Base-by-base conservation (phyloP, 1,140 invertebrate species). In the Zeugodacus cucurbitae region DNA sequence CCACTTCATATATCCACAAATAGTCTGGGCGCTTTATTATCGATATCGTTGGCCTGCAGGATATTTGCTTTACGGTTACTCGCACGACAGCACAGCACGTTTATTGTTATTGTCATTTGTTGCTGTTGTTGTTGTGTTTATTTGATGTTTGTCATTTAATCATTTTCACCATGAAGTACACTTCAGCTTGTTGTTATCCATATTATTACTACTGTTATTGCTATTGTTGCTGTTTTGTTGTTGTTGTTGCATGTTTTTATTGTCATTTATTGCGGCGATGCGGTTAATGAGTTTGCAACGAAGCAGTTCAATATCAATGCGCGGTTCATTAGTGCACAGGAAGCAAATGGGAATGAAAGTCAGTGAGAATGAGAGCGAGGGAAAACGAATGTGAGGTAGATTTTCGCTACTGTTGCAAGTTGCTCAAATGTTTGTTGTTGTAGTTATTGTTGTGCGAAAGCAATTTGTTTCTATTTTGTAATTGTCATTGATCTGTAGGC, bases 71-170 rank as follows among this genome's bases (percentile, higher is more conserved):
- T 26, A 48, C 41, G 41, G 26, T 41, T 44, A 82, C 26, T 48
- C 44, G 44, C 74, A 26, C 22, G n/a, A 82, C 41, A 82, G 26
- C 5, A 29, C n/a, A 2, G 3, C 32, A 11, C 20, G 17, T 20
- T 44, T 74, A 41, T 74, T 86, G 82, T 58, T 86, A 32, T 86
- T 86, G 82, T 7, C 29, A 34, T 86, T 86, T 29, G 44, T 26
- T 58, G 2, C n/a, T 57, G 54, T 86, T 86, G 85, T 59, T 86
- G 14, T 86, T 86, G 85, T 86, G 32, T 86, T 86, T 59, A 86
- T 86, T 86, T 59, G 57, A 86, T 86, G 85, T 86, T 86, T 86
- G 85, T 86, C 85, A 86, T 86, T 86, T 59, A 86, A 59, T 86
- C 85, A 86, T 86, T 86, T 86, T 86, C 74, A 82, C 74, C 44